Conservation (phyloP, 2,113 vertebrate genomes). For the Engystomops pustulosus region DNA sequence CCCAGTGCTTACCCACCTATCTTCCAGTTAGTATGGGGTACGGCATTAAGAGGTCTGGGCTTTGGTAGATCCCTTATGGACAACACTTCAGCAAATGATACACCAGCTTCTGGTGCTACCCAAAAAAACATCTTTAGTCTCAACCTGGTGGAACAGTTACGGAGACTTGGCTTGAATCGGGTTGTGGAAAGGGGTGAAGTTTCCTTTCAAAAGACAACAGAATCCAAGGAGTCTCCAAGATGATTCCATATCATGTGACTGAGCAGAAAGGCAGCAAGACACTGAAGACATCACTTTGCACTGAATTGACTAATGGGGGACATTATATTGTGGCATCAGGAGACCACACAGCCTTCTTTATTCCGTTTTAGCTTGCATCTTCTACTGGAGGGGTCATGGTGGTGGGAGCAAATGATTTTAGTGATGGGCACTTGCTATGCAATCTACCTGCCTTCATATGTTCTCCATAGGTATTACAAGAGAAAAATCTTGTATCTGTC, state of each 20-base stretch:
- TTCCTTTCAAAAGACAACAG: conserved; percentile 15
- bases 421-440: background rate
- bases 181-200: conserved; percentile 74
- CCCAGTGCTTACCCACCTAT: background rate
- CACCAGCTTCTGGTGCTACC: background rate
- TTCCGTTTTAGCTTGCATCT: background rate
- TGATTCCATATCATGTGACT: background rate
- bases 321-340: background rate
- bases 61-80: background rate
- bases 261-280: background rate
- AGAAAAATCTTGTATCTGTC: conserved; percentile 21
- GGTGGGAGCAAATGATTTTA: background rate
- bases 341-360: background rate
- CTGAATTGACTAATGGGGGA: background rate
- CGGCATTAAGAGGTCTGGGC: background rate
- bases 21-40: background rate
- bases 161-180: conserved; percentile 76
- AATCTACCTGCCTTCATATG: background rate
- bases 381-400: background rate
- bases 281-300: background rate
- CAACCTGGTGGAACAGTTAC: conserved; percentile 82
- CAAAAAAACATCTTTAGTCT: conserved; percentile 74
- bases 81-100: rapidly evolving
- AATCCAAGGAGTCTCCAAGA: background rate
- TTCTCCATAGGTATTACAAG: background rate